Evolutionary conservation across 2,113 vertebrate species (phyloP).

Genomic region (Mixornis gularis): DNA sequence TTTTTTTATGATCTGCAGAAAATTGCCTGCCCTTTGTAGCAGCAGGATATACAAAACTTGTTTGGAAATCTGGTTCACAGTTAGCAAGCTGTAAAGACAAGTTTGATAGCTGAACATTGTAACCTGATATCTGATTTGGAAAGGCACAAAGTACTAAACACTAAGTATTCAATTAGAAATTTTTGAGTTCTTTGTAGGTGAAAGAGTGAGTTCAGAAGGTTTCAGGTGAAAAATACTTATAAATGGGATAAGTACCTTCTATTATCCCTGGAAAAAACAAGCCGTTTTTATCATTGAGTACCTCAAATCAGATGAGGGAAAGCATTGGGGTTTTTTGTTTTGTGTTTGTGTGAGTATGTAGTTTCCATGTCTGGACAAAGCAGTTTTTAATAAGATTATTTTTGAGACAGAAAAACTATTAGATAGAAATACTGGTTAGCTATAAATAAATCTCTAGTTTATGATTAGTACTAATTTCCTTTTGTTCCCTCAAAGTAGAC

Average conservation of each 20-base stretch:
- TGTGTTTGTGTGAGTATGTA: not conserved
- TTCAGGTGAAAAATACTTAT: not conserved
- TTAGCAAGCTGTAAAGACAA: not conserved
- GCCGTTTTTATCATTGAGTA: not conserved
- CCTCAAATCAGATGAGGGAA: not conserved
- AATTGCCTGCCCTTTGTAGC: rapidly evolving
- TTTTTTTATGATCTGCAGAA: not conserved
- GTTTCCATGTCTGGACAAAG: not conserved
- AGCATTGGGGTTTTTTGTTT: not conserved
- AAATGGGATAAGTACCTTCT: not conserved
- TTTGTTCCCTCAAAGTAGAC: not conserved
- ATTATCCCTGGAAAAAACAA: not conserved
- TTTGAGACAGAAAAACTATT: not conserved
- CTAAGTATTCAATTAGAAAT: not conserved
- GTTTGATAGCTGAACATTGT: not conserved
- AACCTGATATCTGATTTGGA: not conserved
- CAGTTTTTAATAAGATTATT: not conserved
- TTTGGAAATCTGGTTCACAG: not conserved
- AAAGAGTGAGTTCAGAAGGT: not conserved
- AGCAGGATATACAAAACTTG: not conserved
- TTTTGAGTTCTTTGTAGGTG: not conserved
- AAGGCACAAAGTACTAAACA: not conserved
- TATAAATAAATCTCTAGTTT: not conserved
- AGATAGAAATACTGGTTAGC: not conserved
- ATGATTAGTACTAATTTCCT: not conserved